phyloP scores from a whole-genome alignment of 92 coral and sea anemone species.

The Porites evermanni region DNA sequence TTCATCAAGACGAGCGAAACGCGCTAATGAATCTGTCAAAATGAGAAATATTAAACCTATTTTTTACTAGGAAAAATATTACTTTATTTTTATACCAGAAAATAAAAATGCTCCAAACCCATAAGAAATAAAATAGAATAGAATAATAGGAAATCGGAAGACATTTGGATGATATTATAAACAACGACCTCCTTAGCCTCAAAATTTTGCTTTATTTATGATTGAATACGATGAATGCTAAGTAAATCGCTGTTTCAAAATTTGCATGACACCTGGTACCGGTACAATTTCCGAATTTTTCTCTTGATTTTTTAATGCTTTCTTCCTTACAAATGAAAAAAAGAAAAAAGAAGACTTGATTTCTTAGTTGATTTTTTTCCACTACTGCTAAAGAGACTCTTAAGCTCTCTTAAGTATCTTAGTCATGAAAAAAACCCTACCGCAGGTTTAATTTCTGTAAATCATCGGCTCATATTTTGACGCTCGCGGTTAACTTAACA shows the following conservation, averaged over 20 bases:
- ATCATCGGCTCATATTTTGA: background rate
- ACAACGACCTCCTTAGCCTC: slow-evolving; percentile 17
- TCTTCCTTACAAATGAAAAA: background rate
- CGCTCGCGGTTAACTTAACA: background rate
- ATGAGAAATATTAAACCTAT: background rate
- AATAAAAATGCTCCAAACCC: background rate
- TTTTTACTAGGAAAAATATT: background rate
- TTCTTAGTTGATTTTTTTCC: too few species aligned
- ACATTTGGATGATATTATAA: background rate
- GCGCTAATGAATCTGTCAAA: background rate
- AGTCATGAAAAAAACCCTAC: background rate
- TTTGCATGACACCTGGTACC: slow-evolving; percentile 35
- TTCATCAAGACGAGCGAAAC: background rate
- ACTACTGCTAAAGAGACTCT: background rate
- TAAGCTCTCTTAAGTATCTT: background rate
- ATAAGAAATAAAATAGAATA: background rate
- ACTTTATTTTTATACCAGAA: too few species aligned
- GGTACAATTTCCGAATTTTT: background rate
- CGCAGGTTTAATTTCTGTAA: background rate
- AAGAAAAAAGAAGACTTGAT: too few species aligned
- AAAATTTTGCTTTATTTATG: slow-evolving; percentile 10
- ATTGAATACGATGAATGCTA: background rate
- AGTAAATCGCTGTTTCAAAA: background rate
- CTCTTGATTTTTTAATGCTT: background rate
- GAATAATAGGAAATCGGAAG: too few species aligned